Percentiles rank a stretch among this genome's conserved stretches.
phyloP scores from a whole-genome alignment of 1,140 invertebrate genomes.

The Campoletis sonorensis region DNA sequence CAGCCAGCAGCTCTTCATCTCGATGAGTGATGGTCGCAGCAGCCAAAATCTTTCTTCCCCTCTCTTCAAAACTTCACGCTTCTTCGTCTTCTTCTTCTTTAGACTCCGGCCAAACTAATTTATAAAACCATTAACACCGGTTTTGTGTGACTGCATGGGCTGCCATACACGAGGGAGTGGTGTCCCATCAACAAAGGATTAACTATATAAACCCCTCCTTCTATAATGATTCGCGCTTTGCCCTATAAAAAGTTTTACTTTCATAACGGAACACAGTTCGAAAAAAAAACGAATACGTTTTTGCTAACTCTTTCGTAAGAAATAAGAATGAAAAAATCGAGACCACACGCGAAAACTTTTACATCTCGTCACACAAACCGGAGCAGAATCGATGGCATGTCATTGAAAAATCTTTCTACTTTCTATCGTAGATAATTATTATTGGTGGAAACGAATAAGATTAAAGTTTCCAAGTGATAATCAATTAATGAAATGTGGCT shows the following conservation, averaged over 20 bases:
- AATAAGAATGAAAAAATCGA: background rate
- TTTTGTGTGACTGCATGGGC: conserved; percentile 20
- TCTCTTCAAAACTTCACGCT: background rate
- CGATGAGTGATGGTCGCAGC: conserved; percentile 44
- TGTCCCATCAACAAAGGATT: background rate
- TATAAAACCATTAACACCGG: conserved; percentile 52
- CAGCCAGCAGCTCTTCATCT: conserved; percentile 31
- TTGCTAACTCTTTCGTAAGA: background rate
- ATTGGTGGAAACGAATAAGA: too few species aligned
- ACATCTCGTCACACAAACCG: background rate
- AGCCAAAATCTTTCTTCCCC: background rate
- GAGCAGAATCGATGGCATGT: too few species aligned
- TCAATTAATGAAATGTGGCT: too few species aligned
- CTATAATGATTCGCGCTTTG: conserved; percentile 21
- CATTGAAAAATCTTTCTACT: too few species aligned
- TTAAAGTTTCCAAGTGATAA: too few species aligned
- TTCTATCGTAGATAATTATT: too few species aligned
- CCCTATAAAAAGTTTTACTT: conserved; percentile 2
- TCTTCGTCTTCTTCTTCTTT: conserved; percentile 33
- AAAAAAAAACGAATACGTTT: background rate
- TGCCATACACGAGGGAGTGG: background rate
- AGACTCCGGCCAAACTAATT: conserved; percentile 49
- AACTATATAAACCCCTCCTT: conserved; percentile 7
- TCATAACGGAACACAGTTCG: background rate
- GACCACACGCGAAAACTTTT: conserved; percentile 1